These are phyloP conservation scores for Sclerodermus sp. DNA, from an alignment of 2,888 invertebrate species.

Conservation along the genomic window DNA sequence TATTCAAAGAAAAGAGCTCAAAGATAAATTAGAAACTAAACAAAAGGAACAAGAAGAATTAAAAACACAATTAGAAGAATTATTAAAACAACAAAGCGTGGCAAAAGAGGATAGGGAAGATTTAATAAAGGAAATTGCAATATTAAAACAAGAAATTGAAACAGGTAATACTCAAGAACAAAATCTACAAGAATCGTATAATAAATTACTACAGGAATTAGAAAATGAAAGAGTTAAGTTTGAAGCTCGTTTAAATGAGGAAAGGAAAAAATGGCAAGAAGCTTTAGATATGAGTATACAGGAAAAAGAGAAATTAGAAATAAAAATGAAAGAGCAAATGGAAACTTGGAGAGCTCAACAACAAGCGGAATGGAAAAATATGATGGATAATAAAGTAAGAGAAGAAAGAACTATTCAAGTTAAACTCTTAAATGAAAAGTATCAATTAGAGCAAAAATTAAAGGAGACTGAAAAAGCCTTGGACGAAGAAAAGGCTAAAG, in stretches of 20 bases:
- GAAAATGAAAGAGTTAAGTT: constrained; percentile 61
- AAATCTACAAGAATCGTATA: constrained; percentile 60
- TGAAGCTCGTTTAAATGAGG: constrained; percentile 58
- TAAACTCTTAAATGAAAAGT: constrained; percentile 51
- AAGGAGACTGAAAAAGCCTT: constrained; percentile 54
- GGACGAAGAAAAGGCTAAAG: constrained; percentile 56
- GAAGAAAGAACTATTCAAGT: constrained; percentile 57
- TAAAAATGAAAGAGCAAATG: constrained; percentile 59
- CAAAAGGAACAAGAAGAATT: constrained; percentile 59
- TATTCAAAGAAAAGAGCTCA: constrained; percentile 53
- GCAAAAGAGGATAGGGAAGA: constrained; percentile 60
- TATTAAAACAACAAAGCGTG: constrained; percentile 58
- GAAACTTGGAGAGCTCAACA: constrained; percentile 58
- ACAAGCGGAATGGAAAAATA: constrained; percentile 54
- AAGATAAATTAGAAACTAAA: constrained; percentile 58
- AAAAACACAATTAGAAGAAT: constrained; percentile 56
- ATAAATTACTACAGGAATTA: constrained; percentile 58
- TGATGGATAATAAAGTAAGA: constrained; percentile 56
- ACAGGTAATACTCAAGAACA: constrained; percentile 44
- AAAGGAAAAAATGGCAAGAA: constrained; percentile 62
- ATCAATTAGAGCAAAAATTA: constrained; percentile 49
- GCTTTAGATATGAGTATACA: constrained; percentile 54
- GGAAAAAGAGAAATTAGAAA: constrained; percentile 60
- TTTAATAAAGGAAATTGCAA: constrained; percentile 58
- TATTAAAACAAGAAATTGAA: constrained; percentile 59